phyloP scores from a whole-genome alignment of 2,797 vertebrate genomes.

The Leucoraja ocellata region DNA sequence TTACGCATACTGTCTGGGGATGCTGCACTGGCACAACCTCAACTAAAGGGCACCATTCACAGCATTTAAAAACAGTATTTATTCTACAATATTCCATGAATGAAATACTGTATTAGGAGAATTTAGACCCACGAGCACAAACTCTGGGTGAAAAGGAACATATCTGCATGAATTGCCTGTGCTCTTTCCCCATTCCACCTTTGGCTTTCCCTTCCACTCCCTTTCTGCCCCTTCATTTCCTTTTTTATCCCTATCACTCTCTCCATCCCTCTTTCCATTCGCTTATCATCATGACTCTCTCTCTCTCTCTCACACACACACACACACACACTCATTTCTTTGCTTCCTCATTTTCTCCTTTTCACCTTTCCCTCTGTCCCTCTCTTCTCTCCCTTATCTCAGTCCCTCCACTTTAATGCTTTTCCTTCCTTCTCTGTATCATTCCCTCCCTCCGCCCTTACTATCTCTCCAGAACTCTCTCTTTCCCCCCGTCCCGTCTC shows the following conservation, averaged over 20 bases:
- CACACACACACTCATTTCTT: not conserved
- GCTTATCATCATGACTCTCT: not conserved
- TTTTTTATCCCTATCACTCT: not conserved
- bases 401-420: too few species aligned
- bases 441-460: too few species aligned
- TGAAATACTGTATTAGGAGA: not conserved
- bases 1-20: not conserved
- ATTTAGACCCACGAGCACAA: not conserved
- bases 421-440: too few species aligned
- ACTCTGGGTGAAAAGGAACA: not conserved
- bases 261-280: not conserved
- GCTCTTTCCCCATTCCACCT: too few species aligned
- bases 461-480: too few species aligned
- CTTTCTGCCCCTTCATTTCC: not conserved
- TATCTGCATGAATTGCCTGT: not conserved
- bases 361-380: too few species aligned
- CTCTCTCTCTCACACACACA: too few species aligned
- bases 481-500: not conserved
- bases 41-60: not conserved
- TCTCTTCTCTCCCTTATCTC: too few species aligned
- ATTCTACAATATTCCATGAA: not conserved
- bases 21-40: not conserved
- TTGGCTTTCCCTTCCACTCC: not conserved
- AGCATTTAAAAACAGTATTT: not conserved
- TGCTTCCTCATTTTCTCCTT: not conserved